Evolutionary conservation across 2,113 vertebrate genomes (phyloP).

Genomic region (Tupaia chinensis): DNA sequence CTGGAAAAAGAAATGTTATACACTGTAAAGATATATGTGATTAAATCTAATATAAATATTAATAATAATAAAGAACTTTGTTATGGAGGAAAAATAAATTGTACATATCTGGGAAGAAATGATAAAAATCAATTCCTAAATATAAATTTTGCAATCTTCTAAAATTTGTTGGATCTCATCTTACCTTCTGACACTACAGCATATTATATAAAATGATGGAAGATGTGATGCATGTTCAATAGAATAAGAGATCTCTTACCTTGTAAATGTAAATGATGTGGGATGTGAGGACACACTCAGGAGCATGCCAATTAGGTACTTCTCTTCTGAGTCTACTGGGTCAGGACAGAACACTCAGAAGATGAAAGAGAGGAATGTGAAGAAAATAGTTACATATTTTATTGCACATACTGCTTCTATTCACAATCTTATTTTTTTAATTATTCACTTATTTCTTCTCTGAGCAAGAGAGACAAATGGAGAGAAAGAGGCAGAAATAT

Average conservation of each 20-base stretch:
- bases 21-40: too few relatives aligned
- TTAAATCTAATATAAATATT: too few relatives aligned
- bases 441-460: too few relatives aligned
- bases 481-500: too few relatives aligned
- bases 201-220: background rate
- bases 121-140: background rate
- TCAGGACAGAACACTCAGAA: background rate
- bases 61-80: too few relatives aligned
- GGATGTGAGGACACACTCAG: background rate
- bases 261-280: background rate
- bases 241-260: background rate
- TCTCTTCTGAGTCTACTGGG: background rate
- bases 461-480: too few relatives aligned
- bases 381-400: background rate
- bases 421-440: background rate
- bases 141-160: background rate
- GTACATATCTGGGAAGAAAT: background rate
- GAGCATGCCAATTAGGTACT: background rate
- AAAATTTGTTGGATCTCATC: background rate
- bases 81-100: too few relatives aligned
- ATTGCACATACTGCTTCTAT: background rate
- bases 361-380: background rate
- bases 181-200: background rate
- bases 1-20: too few relatives aligned
- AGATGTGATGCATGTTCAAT: background rate